Evolutionary conservation across 2,888 invertebrate genomes (phyloP).

Genomic region (Helobdella robusta): DNA sequence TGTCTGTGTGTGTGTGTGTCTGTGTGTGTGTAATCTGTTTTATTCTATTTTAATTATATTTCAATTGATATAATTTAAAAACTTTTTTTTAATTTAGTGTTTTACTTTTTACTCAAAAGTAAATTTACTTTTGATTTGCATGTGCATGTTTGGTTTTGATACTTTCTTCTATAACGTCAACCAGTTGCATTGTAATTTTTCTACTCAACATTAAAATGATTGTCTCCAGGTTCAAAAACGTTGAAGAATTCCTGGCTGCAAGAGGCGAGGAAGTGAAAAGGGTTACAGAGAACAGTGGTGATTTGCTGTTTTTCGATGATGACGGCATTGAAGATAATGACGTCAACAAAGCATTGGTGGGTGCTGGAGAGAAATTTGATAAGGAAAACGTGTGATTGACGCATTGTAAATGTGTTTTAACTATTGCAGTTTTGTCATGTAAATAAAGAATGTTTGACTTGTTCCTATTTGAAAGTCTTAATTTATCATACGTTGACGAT

Average conservation of each 20-base stretch:
- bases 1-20: too few species aligned
- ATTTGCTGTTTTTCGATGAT: too few species aligned
- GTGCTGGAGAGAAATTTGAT: too few species aligned
- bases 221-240: conserved; percentile 56
- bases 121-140: background rate
- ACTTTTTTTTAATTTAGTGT: background rate
- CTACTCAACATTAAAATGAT: background rate
- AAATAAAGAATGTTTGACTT: background rate
- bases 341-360: too few species aligned
- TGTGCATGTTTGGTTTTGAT: background rate
- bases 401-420: background rate
- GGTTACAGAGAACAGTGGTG: too few species aligned
- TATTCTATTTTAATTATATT: too few species aligned
- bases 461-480: background rate
- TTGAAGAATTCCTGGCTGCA: conserved; percentile 76
- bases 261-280: conserved; percentile 70
- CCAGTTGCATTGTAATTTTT: too few species aligned
- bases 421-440: background rate
- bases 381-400: too few species aligned
- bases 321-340: too few species aligned
- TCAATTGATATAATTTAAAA: too few species aligned
- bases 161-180: too few species aligned
- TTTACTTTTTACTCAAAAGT: background rate
- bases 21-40: too few species aligned
- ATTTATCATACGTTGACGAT: background rate